Evolutionary conservation across 2,888 invertebrate genomes (phyloP).

Genomic region (Doris montereyensis): DNA sequence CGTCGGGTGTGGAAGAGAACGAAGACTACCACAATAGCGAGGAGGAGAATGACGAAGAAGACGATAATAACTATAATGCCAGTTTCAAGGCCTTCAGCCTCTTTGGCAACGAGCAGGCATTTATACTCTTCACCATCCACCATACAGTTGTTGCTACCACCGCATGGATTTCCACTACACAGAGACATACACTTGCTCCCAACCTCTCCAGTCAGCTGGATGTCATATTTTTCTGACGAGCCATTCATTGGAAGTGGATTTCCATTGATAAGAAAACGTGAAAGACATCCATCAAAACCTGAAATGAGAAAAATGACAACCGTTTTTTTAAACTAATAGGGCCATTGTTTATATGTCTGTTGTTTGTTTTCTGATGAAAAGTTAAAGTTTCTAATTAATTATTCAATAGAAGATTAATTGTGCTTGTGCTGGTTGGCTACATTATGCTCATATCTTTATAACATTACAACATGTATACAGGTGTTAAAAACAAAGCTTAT

Average conservation of each 20-base stretch:
- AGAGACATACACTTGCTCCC: conserved; percentile 53
- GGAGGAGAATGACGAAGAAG: conserved; percentile 84
- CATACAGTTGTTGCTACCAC: conserved; percentile 50
- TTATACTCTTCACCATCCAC: conserved; percentile 51
- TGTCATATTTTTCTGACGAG: conserved; percentile 77
- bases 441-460: too few species aligned
- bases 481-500: too few species aligned
- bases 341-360: too few species aligned
- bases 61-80: conserved; percentile 94
- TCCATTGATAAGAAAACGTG: conserved; percentile 90
- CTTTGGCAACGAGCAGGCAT: conserved; percentile 73
- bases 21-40: conserved; percentile 75
- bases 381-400: too few species aligned
- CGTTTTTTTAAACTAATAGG: too few species aligned
- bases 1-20: conserved; percentile 91
- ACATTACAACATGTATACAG: too few species aligned
- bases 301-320: conserved; percentile 43
- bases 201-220: conserved; percentile 54
- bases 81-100: conserved; percentile 90
- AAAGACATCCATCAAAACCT: conserved; percentile 90
- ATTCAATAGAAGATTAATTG: too few species aligned
- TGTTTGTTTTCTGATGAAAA: too few species aligned
- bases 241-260: conserved; percentile 92
- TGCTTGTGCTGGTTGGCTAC: too few species aligned
- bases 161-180: conserved; percentile 54